These are phyloP conservation scores for Amazona ochrocephala DNA, from an alignment of 2,797 vertebrate genomes.

Conservation along the genomic window DNA sequence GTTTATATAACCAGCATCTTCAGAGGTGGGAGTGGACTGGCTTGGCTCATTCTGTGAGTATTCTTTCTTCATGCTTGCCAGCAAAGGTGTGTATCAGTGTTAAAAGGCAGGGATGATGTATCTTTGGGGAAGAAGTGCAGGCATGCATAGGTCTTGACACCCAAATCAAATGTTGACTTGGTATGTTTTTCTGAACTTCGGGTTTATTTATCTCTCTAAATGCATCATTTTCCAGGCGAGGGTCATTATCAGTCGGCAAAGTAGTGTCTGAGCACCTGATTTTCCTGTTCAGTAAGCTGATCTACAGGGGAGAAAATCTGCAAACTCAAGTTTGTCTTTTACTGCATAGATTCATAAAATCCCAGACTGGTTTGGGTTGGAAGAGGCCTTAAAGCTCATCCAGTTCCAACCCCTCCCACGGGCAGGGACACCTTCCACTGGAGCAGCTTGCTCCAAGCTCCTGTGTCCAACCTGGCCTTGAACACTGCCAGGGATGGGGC, in stretches of 20 bases:
- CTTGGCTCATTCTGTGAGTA: neutral
- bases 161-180: neutral
- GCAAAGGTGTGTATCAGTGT: neutral
- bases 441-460: neutral
- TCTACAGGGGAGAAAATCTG: neutral
- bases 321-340: neutral
- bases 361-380: neutral
- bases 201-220: neutral
- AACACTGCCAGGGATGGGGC: too few species aligned
- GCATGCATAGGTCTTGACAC: neutral
- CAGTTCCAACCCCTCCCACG: rapidly evolving
- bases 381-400: neutral
- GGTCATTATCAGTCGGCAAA: neutral
- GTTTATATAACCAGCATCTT: neutral
- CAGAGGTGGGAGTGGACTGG: neutral
- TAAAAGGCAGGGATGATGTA: neutral
- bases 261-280: neutral
- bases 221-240: neutral
- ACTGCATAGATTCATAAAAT: neutral
- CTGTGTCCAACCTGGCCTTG: too few species aligned
- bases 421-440: neutral
- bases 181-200: neutral
- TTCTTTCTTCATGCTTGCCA: neutral
- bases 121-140: neutral
- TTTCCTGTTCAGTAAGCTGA: neutral